Base-by-base conservation (phyloP, 2,888 invertebrate species). In the Holacanthella duospinosa region DNA sequence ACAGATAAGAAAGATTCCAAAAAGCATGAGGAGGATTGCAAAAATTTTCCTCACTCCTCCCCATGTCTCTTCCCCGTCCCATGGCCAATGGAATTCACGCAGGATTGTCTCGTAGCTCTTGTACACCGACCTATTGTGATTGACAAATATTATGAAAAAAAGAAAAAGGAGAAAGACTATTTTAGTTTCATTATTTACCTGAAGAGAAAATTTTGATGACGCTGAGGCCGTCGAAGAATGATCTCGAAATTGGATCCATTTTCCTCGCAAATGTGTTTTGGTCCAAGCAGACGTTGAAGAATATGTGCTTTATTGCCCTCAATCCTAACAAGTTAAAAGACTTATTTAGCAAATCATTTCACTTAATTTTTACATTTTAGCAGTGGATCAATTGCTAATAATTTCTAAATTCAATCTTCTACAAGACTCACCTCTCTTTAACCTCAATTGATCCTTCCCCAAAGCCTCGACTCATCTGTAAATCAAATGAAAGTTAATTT, bases 71-170 rank as follows among this genome's bases (percentile, higher is more conserved):
- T 73, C 73, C 64, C 70, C 65, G 54, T 64, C 68, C 71, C 71
- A 73, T 21, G 73, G 71, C 73, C 73, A 73, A 58, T 68, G 66
- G 9, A 73, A 62, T 57, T 73, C 73, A 12, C 73, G 65, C 4
- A 66, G 66, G 1, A 68, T 43, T 55, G 66, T 58, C 61, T 72
- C 71, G 27, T 66, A 70, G 9, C 61, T 43, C 55, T 68, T 68
- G 4, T 64, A 44, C 25, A 68, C 43, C 27, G 48, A 64, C 36
- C 72, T 72, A 36, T 21, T 16, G 21, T 21, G n/a, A 48, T 36
- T 12, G 21, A 48, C 12, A n/a, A 48, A 48, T n/a, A 48, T 21
- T 48, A 21, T 21, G 21, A 9, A 48, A 48, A 16, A n/a, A 48
- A 48, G 12, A 4, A 21, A 9, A 48, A 21, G 48, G 48, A 9